Evolutionary conservation across 2,888 invertebrate species (phyloP), one percentile per base, ranked within the genome.

Genomic region (Cremastobaeus sp.): DNA sequence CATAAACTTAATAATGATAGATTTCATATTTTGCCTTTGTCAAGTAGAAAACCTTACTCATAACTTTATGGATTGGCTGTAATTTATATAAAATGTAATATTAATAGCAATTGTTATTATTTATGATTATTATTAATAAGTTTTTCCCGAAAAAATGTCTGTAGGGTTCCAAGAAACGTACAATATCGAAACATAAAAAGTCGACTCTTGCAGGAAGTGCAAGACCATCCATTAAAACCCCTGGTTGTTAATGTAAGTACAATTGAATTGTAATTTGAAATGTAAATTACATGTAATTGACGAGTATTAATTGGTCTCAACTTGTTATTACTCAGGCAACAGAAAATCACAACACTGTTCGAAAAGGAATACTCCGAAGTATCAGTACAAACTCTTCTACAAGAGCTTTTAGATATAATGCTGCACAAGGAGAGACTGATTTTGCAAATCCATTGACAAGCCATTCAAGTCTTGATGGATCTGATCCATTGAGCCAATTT

Each of bases 401-500:
- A 2, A 83, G 85, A 30, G 87, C 86, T 32, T 82, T 86, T 11
- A 86, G 87, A 5, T 83, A 87, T 64, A 81, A 81, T 8, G 78
- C 84, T 62, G 85, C 86, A 18, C 84, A 86, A 20, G 83, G 86
- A 37, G 78, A 85, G 8, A 84, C 86, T 65, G 84, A 89, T 32
- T 87, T 90, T 25, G 80, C 83, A 4, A 91, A 92, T 81, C 90
- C 91, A 2, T 80, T 92, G 9, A 62, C 73, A 2, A 81, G 77
- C 55, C 83, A 90, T 60, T 85, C 89, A 4, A 90, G 91, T 25
- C 85, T 94, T 2, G 94, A 94, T 83, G 93, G 93, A 20, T 89
- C 91, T 0, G 94, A 95, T 88, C 95, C 95, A 0, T 87, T 95
- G 18, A 93, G 93, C 14, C 92, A 92, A 81, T 92, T 94, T 87